phyloP scores from a whole-genome alignment of 2,888 invertebrate genomes.

The Artemia sinica region DNA sequence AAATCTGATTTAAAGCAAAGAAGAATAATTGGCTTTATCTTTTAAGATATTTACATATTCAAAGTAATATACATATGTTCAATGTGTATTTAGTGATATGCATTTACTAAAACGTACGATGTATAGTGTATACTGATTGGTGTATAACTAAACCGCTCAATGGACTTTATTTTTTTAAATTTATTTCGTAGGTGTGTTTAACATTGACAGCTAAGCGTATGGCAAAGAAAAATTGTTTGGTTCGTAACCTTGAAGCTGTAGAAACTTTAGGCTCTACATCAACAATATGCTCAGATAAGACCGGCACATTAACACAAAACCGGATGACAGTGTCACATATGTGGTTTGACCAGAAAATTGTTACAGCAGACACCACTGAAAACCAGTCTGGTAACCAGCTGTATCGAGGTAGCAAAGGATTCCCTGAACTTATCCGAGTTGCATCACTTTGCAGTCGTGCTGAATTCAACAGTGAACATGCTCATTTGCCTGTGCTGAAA shows the following conservation, averaged over 20 bases:
- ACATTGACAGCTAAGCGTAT: slow-evolving; percentile 97
- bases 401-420: slow-evolving; percentile 61
- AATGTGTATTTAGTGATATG: too few species aligned
- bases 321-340: slow-evolving; percentile 98
- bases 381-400: slow-evolving; percentile 84
- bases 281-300: slow-evolving; percentile 98
- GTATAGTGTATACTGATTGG: too few species aligned
- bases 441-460: slow-evolving; percentile 23
- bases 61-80: too few species aligned
- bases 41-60: too few species aligned
- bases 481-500: background rate
- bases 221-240: slow-evolving; percentile 97
- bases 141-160: too few species aligned
- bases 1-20: too few species aligned
- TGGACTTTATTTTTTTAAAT: background rate
- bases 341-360: slow-evolving; percentile 98
- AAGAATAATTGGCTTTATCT: too few species aligned
- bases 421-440: slow-evolving; percentile 35
- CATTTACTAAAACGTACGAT: too few species aligned
- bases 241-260: slow-evolving; percentile 97
- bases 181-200: slow-evolving; percentile 48
- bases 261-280: slow-evolving; percentile 97
- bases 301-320: slow-evolving; percentile 95
- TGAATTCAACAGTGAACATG: slow-evolving; percentile 31
- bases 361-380: slow-evolving; percentile 96